A percentile compares a stretch with the other conserved stretches of the same genome.
Evolutionary conservation across 35 echinoderm and acorn worm genomes (phyloP).

Genomic region (Acanthaster planci): DNA sequence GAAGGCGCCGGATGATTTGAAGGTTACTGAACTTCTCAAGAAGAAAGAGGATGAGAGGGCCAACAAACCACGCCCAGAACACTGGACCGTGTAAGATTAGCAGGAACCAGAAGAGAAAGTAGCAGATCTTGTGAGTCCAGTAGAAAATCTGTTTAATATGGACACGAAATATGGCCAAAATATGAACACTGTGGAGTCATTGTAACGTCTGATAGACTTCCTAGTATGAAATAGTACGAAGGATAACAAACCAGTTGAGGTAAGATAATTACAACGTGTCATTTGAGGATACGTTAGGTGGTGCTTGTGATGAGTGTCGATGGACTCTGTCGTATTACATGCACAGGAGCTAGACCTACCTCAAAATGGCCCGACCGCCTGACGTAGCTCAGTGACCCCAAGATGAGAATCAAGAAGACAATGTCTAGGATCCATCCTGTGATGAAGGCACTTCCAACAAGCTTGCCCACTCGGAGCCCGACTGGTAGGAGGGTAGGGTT

Average conservation of each 20-base stretch:
- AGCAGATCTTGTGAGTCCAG: constrained; percentile 87
- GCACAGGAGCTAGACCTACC: constrained; percentile 43
- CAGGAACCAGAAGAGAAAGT: constrained; percentile 75
- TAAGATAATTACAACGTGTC: too few species aligned
- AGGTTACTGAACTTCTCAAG: constrained; percentile 84
- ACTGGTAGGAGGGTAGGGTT: constrained; percentile 41
- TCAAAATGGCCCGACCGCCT: constrained; percentile 93
- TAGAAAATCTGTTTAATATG: constrained; percentile 72
- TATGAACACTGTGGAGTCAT: too few species aligned
- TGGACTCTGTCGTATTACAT: too few species aligned
- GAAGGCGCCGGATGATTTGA: constrained; percentile 69
- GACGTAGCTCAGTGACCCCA: constrained; percentile 87
- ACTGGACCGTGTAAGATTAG: constrained; percentile 83
- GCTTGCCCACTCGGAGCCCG: constrained; percentile 65
- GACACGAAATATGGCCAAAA: background rate
- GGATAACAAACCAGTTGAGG: too few species aligned
- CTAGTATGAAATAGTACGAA: too few species aligned
- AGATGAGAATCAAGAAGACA: constrained; percentile 66
- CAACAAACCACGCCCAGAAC: constrained; percentile 86
- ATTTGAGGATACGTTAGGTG: too few species aligned
- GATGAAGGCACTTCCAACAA: constrained; percentile 76
- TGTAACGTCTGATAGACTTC: too few species aligned
- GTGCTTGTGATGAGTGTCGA: too few species aligned
- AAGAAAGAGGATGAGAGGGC: constrained; percentile 76
- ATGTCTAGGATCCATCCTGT: constrained; percentile 80